Base-by-base conservation (phyloP, 2,888 invertebrate species). In the Caenorhabditis imperialis region DNA sequence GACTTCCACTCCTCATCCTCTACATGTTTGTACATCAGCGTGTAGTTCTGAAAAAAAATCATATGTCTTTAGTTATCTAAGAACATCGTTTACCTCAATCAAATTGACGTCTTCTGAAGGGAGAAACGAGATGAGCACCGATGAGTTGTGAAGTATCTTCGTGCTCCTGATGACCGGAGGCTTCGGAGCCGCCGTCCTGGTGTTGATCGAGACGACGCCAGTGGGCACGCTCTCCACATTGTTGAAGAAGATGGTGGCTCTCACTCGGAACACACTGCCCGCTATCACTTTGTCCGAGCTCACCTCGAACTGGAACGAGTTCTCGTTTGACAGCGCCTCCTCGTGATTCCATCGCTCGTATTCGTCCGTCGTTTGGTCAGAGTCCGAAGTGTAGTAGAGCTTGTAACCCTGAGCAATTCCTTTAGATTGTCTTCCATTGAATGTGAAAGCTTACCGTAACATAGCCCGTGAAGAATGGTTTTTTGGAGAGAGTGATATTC, bases 91-190 rank as follows among this genome's bases (percentile, higher is more conserved):
- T 42, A 75, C 75, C 57, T 77, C 65, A 33, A 75, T 45, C 30
- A 60, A 30, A 25, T 60, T 53, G 0, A 70, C 74, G 55, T 75
- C 69, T 38, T 79, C 75, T 1, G 73, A 57, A 1, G 79, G 77
- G 16, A 77, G 61, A 51, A 79, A 79, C n/a, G 38, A 38, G 33
- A 79, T 75, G 6, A 79, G 48, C 25, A 75, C 77, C 3, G 75
- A 73, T 3, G 77, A 72, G 16, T 79, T 79, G 35, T 61, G 57
- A 27, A 77, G 50, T 8, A 77, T 75, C 37, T 75, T 69, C 5
- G 79, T 67, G 10, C 44, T 55, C 14, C 67, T 50, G 22, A 79
- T 73, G 35, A 79, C 44, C 12, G 79, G 79, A 0, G 79, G 62
- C 18, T 67, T 73, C 20, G 75, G 70, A 23, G 58, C 75, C 12